Base-by-base conservation (phyloP, 2,113 vertebrate species). In the Bufo bufo region DNA sequence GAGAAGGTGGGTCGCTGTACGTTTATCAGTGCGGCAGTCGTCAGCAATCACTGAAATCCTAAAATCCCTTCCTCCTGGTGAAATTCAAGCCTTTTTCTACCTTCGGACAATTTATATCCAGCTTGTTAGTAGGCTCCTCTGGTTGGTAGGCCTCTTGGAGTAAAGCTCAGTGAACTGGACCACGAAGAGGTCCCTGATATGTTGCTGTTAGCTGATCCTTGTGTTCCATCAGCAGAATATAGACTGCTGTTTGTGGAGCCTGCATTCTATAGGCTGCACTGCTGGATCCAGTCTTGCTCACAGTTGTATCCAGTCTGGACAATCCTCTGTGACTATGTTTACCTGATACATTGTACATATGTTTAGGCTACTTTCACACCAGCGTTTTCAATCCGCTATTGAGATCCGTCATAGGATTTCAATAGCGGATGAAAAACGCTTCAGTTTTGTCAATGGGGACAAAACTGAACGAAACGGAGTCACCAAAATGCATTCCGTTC, bases 51-150 rank as follows among this genome's bases (percentile, higher is more conserved):
- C 16, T 75, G 72, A 75, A 75, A 75, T 75, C 72, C 72, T 49
- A 49, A 75, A 20, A 75, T 75, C 72, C 17, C 7, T 75, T 75
- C 45, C 45, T 74, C 45, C 72, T 75, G 45, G 72, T 75, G 71
- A 49, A 13, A 71, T 71, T 17, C 33, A 72, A 75, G 72, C 47
- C 47, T 50, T 75, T 50, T 72, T 2, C 65, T 12, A 11, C 65
- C n/a, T 69, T n/a, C 63, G 9, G 65, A 23, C 20, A 66, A 23
- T 33, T 71, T 33, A 3, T 43, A 43, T 71, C 4, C 8, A 71
- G 5, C 11, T 45, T 16, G 6, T 16, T 17, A 16, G 33, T 45
- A 45, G 3, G 13, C 13, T 43, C 9, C 65, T 69, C 5, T 13
- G 17, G 12, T 72, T 45, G 19, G 33, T 33, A 72, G 14, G 11